Percentiles rank a stretch among this genome's conserved stretches.
These are phyloP conservation scores for Zygaena filipendulae DNA, from an alignment of 2,888 invertebrate species.

Conservation along the genomic window DNA sequence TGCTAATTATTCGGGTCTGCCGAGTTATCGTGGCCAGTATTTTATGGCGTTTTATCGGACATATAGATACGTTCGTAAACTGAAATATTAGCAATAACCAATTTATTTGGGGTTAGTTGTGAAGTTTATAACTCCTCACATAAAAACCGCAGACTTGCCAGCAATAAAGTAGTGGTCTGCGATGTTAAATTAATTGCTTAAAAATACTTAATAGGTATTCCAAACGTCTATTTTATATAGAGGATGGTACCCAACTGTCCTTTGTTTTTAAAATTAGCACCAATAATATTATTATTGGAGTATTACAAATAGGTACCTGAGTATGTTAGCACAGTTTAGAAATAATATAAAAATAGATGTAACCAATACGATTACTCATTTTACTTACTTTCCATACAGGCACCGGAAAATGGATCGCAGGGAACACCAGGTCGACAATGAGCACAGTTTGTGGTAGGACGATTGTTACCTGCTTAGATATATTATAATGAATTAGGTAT, in stretches of 20 bases:
- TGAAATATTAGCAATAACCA: constrained; percentile 61
- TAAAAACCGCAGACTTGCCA: constrained; percentile 45
- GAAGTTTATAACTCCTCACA: constrained; percentile 56
- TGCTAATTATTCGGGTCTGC: constrained; percentile 46
- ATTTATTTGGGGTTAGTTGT: constrained; percentile 67
- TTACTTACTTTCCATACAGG: constrained; percentile 86
- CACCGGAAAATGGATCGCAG: constrained; percentile 83
- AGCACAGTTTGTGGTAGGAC: constrained; percentile 67
- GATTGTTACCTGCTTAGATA: constrained; percentile 16
- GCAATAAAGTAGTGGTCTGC: constrained; percentile 36
- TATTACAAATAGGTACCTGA: no score
- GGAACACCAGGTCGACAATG: constrained; percentile 83
- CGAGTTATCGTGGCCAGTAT: constrained; percentile 55
- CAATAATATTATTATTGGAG: no score
- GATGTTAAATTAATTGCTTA: no score
- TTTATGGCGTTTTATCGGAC: constrained; percentile 69
- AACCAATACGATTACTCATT: no score
- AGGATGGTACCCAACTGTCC: no score
- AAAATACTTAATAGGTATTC: no score
- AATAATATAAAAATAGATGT: no score
- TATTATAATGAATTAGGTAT: no score
- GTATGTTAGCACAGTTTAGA: no score
- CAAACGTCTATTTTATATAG: no score
- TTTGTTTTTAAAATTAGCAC: no score
- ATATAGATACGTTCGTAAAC: constrained; percentile 53